Conservation (phyloP, 2,113 vertebrate species). For the Megatriorchis doriae region DNA sequence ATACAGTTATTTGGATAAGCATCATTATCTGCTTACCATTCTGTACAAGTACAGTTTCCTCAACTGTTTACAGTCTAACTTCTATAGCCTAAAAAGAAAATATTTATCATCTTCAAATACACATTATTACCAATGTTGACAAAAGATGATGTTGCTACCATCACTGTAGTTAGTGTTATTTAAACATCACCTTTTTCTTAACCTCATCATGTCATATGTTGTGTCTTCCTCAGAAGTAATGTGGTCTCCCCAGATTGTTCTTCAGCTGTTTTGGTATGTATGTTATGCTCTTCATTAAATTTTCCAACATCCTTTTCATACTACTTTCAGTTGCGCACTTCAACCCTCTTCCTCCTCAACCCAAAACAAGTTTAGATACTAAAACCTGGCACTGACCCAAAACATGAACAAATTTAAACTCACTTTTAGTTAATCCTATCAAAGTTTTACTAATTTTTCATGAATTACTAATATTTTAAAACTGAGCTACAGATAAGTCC, state of each 20-base stretch:
- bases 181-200: background rate
- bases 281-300: accelerated
- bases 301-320: background rate
- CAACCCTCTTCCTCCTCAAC: background rate
- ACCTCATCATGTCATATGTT: background rate
- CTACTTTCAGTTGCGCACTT: background rate
- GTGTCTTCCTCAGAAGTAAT: background rate
- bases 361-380: background rate
- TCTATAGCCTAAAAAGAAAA: background rate
- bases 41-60: background rate
- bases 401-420: background rate
- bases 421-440: background rate
- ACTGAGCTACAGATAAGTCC: background rate
- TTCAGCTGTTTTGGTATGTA: background rate
- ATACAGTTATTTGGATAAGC: background rate
- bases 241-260: background rate
- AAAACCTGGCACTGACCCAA: background rate
- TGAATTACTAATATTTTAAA: background rate
- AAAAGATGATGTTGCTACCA: background rate
- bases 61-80: background rate
- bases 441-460: background rate
- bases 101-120: background rate
- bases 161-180: background rate
- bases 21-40: background rate
- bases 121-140: background rate